These are phyloP conservation scores for Gonocerus acuteangulatus DNA, from an alignment of 2,888 invertebrate genomes.

Conservation along the genomic window DNA sequence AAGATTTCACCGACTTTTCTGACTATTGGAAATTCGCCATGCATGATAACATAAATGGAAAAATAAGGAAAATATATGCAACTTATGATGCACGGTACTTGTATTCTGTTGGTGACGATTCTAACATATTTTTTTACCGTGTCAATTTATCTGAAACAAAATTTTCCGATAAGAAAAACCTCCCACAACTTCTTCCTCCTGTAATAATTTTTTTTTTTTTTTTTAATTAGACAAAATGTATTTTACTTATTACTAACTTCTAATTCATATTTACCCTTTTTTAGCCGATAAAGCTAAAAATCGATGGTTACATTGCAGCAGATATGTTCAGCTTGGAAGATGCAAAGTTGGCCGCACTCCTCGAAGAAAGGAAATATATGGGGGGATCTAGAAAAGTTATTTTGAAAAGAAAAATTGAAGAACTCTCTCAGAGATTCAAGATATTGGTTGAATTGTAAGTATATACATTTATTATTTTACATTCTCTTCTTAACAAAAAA, in stretches of 20 bases:
- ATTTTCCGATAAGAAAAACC: conserved; percentile 28
- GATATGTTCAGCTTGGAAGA: conserved; percentile 54
- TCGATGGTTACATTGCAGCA: conserved; percentile 42
- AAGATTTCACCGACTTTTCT: conserved; percentile 49
- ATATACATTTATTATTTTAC: too few species aligned
- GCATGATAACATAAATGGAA: conserved; percentile 67
- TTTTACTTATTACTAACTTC: not conserved
- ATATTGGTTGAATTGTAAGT: conserved; percentile 50
- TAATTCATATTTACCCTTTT: not conserved
- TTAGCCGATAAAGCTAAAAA: not conserved
- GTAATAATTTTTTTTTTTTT: not conserved
- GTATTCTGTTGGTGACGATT: conserved; percentile 62
- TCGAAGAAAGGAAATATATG: conserved; percentile 53
- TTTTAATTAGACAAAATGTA: not conserved
- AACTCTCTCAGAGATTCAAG: conserved; percentile 53
- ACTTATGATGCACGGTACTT: conserved; percentile 51
- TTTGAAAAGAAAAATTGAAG: conserved; percentile 50
- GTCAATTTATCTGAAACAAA: conserved; percentile 16
- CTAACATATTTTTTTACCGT: conserved; percentile 65
- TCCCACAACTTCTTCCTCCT: conserved; percentile 4
- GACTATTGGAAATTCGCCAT: conserved; percentile 64
- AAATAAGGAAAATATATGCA: conserved; percentile 55
- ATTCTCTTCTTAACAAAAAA: too few species aligned
- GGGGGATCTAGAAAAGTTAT: conserved; percentile 57
- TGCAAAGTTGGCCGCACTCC: conserved; percentile 59